Evolutionary conservation across 2,113 vertebrate genomes (phyloP), one percentile per base, ranked within the genome.

Genomic region (Oncorhynchus kisutch): DNA sequence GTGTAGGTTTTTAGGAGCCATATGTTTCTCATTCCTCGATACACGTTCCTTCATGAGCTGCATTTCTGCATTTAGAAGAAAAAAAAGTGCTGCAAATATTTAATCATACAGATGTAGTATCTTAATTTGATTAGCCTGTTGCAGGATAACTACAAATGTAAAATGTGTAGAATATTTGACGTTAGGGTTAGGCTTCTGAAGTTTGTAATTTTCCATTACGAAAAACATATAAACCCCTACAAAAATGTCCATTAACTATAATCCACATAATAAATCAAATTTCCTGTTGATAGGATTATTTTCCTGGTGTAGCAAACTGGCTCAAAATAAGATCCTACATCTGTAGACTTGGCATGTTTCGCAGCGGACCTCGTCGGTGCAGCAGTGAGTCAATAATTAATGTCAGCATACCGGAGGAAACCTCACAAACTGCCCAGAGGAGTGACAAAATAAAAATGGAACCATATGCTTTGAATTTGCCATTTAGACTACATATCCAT

Each of bases 21-120:
- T 87, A 68, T 88, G 87, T 78, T 88, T 88, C 85, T 84, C 76
- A 88, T 88, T 88, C 71, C 25, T 81, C 72, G 51, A 81, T 83
- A 81, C 70, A 70, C 65, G 78, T 72, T 87, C 76, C 79, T 72
- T 87, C 78, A 76, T 75, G 80, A 78, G 29, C 51, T 18, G 76
- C 64, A 64, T 74, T 77, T 76, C 78, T 74, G 78, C 67, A 80
- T 75, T 75, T 49, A 71, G 78, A 78, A 65, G 57, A 74, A 71
- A 78, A 78, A 67, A 75, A 81, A 77, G 39, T 45, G 71, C 20
- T 73, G 87, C 72, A 76, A 85, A 84, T 81, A 86, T 83, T 85
- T 86, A 75, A 84, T 81, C 79, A 84, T 49, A 45, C 39, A 45
- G 8, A 45, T 3, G 39, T 45, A 45, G 39, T 9, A 45, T 45